These are phyloP conservation scores for Argopecten irradians DNA, from an alignment of 1,140 invertebrate genomes.

Conservation along the genomic window DNA sequence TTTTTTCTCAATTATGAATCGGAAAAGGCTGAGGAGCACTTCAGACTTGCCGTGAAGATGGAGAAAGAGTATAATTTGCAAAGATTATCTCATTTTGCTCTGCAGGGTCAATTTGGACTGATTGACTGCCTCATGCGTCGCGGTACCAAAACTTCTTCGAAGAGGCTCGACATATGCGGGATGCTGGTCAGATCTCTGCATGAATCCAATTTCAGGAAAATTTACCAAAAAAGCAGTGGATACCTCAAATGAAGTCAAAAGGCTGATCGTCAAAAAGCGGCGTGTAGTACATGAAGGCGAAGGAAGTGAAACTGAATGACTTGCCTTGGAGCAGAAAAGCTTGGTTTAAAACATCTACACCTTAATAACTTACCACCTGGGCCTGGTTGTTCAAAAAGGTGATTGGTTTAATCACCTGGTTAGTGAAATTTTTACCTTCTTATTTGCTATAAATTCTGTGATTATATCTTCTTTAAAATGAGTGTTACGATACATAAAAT, in stretches of 20 bases:
- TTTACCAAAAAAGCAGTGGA: not conserved
- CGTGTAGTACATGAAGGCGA: too few relatives aligned
- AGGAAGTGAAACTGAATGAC: too few relatives aligned
- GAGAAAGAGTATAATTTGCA: not conserved
- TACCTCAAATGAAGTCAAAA: not conserved
- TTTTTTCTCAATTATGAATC: not conserved
- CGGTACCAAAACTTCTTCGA: not conserved
- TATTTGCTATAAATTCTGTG: too few relatives aligned
- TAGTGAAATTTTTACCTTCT: too few relatives aligned
- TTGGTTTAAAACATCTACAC: too few relatives aligned
- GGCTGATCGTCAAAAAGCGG: too few relatives aligned
- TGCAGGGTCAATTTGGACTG: not conserved
- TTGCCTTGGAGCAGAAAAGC: too few relatives aligned
- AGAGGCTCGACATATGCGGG: not conserved
- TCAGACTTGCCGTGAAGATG: not conserved
- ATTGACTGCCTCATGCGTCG: not conserved
- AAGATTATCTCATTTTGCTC: not conserved
- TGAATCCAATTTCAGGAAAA: not conserved
- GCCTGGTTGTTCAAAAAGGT: too few relatives aligned
- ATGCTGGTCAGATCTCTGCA: not conserved
- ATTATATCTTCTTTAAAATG: too few relatives aligned
- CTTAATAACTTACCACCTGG: too few relatives aligned
- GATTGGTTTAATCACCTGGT: too few relatives aligned
- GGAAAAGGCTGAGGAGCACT: not conserved
- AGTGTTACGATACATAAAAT: too few relatives aligned